Base-by-base conservation (phyloP, 2,113 vertebrate species). In the Saccopteryx leptura region DNA sequence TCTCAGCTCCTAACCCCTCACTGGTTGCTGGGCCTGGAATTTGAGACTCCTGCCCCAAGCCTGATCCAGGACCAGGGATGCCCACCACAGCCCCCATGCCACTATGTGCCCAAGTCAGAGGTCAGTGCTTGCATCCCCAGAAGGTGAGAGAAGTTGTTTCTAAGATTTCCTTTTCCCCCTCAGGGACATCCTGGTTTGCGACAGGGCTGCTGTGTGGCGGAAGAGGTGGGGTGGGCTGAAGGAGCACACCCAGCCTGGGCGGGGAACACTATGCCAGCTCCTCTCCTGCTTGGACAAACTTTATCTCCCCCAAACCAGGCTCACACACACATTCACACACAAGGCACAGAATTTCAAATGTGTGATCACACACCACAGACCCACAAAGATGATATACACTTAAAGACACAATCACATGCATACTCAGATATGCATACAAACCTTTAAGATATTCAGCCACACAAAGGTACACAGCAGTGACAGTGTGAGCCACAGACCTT, bases 301-400 rank as follows among this genome's bases (percentile, higher is more conserved):
- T 46, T 48, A 21, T 60, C 72, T 92, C 17, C 84, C 81, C 60
- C 48, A 84, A 74, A 50, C 17, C 33, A 65, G 78, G 61, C 83
- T 80, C 52, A 21, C 56, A 90, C 63, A 56, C 17, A 18, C 7
- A 61, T 58, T 75, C 28, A 50, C 17, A 83, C 46, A 39, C 12
- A 50, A 13, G 76, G 19, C 60, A 83, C 9, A 7, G 9, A 31
- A 80, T 88, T 84, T 93, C 82, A 92, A 80, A 58, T 65, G 33
- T 61, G 50, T 82, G 78, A 91, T 69, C 58, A 66, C 31, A 93
- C n/a, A 84, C n/a, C 31, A 71, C 61, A 89, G 52, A 91, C n/a
- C 69, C 26, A 26, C n/a, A 87, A 26, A 91, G 48, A 50, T 48
- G 72, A 93, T 33, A 69, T 9, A 86, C 83, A 65, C 28, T 21